phyloP scores from a whole-genome alignment of 2,797 vertebrate genomes.

The Esox lucius region DNA sequence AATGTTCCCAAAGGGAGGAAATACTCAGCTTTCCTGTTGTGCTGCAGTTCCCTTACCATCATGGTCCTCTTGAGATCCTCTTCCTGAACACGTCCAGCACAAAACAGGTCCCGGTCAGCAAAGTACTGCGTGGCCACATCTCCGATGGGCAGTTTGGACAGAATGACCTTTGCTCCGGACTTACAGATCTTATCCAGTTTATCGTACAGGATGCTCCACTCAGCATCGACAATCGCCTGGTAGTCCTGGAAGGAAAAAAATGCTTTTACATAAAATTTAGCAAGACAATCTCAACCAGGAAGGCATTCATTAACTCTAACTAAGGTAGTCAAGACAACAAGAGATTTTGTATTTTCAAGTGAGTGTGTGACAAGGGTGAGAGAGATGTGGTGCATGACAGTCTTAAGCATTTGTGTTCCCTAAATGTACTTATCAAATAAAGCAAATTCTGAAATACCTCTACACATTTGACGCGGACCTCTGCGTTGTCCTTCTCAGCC shows the following conservation, averaged over 20 bases:
- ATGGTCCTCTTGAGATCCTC: constrained; percentile 97
- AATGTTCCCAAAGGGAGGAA: no score
- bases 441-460: constrained; percentile 63
- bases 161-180: constrained; percentile 93
- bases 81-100: constrained; percentile 92
- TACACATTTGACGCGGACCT: constrained; percentile 88
- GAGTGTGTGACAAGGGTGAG: no score
- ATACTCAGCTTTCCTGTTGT: neutral
- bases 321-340: no score
- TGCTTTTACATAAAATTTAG: neutral
- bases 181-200: constrained; percentile 92
- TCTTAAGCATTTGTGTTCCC: neutral
- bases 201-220: constrained; percentile 98
- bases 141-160: constrained; percentile 87
- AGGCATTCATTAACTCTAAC: neutral
- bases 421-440: no score
- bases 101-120: constrained; percentile 95
- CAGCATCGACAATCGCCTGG: constrained; percentile 95
- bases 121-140: constrained; percentile 98
- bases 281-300: neutral
- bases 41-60: constrained; percentile 81
- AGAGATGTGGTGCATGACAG: no score
- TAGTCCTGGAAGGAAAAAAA: constrained; percentile 80
- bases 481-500: constrained; percentile 96
- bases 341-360: neutral